These are phyloP conservation scores for Sceloporus undulatus DNA, from an alignment of 2,113 vertebrate species.

Conservation along the genomic window DNA sequence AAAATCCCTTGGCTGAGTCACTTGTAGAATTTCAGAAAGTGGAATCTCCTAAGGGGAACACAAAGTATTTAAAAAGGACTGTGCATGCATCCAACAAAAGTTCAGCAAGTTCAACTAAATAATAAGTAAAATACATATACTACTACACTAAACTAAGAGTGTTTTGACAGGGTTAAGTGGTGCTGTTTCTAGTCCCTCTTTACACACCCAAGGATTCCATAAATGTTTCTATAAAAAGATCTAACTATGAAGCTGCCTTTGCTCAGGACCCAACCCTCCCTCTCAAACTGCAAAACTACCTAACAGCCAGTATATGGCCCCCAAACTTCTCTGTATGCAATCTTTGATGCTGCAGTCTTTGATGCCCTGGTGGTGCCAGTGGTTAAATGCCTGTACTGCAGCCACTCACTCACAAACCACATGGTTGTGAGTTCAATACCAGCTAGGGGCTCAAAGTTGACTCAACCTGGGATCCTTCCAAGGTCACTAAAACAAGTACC, in stretches of 20 bases:
- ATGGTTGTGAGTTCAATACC: no score
- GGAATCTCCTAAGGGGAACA: constrained; percentile 92
- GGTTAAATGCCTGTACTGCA: no score
- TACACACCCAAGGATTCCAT: not conserved
- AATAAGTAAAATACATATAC: not conserved
- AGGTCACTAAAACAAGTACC: no score
- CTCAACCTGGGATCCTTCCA: no score
- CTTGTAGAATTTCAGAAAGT: constrained; percentile 97
- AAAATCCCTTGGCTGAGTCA: constrained; percentile 90
- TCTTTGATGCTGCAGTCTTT: no score
- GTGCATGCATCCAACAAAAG: not conserved
- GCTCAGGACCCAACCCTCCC: not conserved
- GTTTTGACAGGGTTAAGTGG: not conserved
- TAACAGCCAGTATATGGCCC: not conserved
- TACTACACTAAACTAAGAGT: not conserved
- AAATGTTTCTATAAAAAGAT: not conserved
- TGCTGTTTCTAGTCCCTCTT: not conserved
- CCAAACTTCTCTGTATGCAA: not conserved
- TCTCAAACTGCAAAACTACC: not conserved
- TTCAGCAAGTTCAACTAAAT: not conserved
- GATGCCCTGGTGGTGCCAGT: no score
- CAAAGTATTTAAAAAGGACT: constrained; percentile 50
- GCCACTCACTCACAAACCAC: no score
- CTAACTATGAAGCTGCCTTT: not conserved
- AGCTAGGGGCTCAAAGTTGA: no score